A percentile compares a stretch with the other conserved stretches of the same genome.
Conservation (phyloP, 2,113 vertebrate species). For the Antennarius striatus region DNA sequence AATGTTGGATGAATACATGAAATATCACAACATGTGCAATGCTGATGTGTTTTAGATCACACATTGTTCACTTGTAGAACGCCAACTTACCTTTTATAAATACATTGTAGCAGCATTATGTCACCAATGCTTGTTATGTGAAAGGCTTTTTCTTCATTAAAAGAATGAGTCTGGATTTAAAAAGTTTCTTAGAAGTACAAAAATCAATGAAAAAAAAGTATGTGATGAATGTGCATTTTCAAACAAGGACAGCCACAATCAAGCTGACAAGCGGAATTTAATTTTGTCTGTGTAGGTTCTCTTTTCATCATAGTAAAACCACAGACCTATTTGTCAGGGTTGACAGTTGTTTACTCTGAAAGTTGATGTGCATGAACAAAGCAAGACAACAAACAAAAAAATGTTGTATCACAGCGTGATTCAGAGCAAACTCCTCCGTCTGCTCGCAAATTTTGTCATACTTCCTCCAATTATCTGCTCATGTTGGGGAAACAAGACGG, state of each 20-base stretch:
- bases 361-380: not conserved
- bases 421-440: constrained; percentile 16
- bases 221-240: constrained; percentile 44
- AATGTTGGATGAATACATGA: no score
- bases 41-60: no score
- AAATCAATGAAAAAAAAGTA: constrained; percentile 17
- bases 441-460: constrained; percentile 3
- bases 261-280: constrained; percentile 31
- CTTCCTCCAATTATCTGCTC: constrained; percentile 24
- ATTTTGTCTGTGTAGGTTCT: constrained; percentile 37
- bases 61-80: no score
- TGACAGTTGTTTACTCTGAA: constrained; percentile 48
- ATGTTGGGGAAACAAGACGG: not conserved
- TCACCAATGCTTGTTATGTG: no score
- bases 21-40: no score
- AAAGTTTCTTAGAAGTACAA: constrained; percentile 10
- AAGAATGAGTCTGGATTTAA: not conserved
- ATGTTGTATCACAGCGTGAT: not conserved
- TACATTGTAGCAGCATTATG: no score
- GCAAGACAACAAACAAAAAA: not conserved
- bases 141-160: not conserved
- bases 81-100: no score
- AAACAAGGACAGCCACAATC: constrained; percentile 27
- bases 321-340: constrained; percentile 38
- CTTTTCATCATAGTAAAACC: constrained; percentile 38